Evolutionary conservation across 2,888 invertebrate genomes (phyloP), one percentile per base, ranked within the genome.

Genomic region (Melitaea athalia): DNA sequence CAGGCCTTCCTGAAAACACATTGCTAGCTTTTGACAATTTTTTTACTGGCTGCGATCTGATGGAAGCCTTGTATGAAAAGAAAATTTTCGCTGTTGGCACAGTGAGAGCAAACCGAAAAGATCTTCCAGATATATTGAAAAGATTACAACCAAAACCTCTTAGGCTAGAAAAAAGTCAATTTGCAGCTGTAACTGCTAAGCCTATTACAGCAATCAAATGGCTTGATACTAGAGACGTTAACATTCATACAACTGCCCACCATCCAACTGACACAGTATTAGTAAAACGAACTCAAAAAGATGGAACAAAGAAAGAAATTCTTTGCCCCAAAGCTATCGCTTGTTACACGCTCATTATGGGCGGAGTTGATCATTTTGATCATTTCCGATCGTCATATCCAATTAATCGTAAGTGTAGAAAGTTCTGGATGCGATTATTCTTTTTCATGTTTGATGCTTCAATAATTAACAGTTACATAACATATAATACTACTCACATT

Each of bases 321-420:
- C 73, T 79, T 17, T 79, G 79, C 70, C 81, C 81, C 17, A 74
- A 68, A 68, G 78, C 82, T 33, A 81, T 81, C 66, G 79, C 76
- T 59, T 59, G 68, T 8, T 82, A 82, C 61, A 82, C 80, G 8
- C 71, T 77, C 5, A 77, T 63, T 53, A 82, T 81, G 79, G 79
- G 79, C n/a, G 78, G 79, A 14, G 81, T 82, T 5, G 81, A 83
- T 77, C 73, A 69, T 33, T 80, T 81, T 64, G 79, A 81, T 59
- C 81, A 82, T 74, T 81, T 74, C 67, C 74, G 81, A 59, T 78
- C 79, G 0, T 80, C 81, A 3, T 82, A 81, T 63, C 77, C 79
- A 53, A 78, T 80, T 10, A 71, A 67, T 61, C 70, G 79, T 0
- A 81, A 78, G 73, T 81, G 76, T 3, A 50, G 80, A 59, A 80